Base-by-base conservation (phyloP, 2,888 invertebrate genomes). In the Platycheirus albimanus region DNA sequence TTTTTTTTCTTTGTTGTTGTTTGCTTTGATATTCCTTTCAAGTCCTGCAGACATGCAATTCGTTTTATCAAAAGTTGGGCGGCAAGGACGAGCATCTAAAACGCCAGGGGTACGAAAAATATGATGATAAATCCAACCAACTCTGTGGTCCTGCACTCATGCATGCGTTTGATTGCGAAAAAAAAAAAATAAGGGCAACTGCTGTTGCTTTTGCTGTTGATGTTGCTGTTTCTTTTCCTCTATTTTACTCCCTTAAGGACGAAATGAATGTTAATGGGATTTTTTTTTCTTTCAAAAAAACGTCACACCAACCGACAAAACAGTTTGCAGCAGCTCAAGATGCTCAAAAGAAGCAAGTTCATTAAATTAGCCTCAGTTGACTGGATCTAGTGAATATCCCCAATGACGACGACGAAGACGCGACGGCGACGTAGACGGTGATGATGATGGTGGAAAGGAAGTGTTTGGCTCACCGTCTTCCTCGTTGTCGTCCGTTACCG, bases 291-390 rank as follows among this genome's bases (percentile, higher is more conserved):
- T n/a, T n/a, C n/a, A n/a, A 49, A 33, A 58, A 36, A 66, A 38
- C 77, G 61, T 77, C 47, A 52, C 63, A 74, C 63, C 54, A 28
- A 10, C 47, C 41, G 11, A 64, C 64, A 72, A 52, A 72, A 72
- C 56, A 58, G 52, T 69, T 51, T 51, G 56, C 11, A 45, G 15
- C 24, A 45, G 38, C 19, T 41, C 28, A 49, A 33, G 63, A 30
- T 47, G 24, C 36, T 43, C 10, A 30, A 20, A 15, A n/a, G 47
- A 52, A 51, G 51, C 19, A 36, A 74, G 83, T 83, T 78, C 83
- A 83, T 83, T 83, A 83, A 83, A 83, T 83, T 83, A 83, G 78
- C 83, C 63, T 51, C 63, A 83, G 72, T 74, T 64, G 83, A 83
- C 67, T 83, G 74, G 54, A 64, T 64, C 38, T 41, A 19, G 43